Evolutionary conservation across 2,797 vertebrate genomes (phyloP), one percentile per base, ranked within the genome.

Genomic region (Babyrousa celebensis): DNA sequence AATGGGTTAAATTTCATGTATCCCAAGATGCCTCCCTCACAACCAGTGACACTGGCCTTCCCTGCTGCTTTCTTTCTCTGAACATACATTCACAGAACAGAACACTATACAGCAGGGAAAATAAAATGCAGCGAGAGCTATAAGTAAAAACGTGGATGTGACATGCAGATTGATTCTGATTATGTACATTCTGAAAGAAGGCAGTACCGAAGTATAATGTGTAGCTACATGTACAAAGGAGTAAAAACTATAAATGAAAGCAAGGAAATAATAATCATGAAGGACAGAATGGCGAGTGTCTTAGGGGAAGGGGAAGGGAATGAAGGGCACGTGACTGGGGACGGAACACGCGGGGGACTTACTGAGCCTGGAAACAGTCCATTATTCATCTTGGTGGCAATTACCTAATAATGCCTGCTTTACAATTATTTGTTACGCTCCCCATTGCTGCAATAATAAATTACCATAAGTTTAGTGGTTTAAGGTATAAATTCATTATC

Each of bases 51-150:
- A 48, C 1, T 18, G 29, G 84, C 48, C 43, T 89, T 77, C 62
- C 60, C 23, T 75, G 78, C 48, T 71, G 25, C 52, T 91, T 85
- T 54, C 36, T 54, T 56, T 74, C 75, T 90, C 94, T 79, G 56
- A 85, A 43, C 60, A 8, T 40, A 54, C 27, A 58, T 48, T 82
- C 12, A 54, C 70, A 32, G 1, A 62, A 71, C 23, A 23, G 54
- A 75, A 89, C 12, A 23, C 15, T 67, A 68, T 12, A 65, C 32
- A 54, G 6, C 17, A 32, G 12, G 20, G 36, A 83, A 92, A 62
- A 54, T 12, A 23, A 83, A 83, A 92, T 5, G 71, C 17, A 23
- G 27, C 14, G 32, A 85, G 72, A 83, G 71, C 48, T 62, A 91
- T 17, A 65, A 91, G 74, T 40, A 85, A 32, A 29, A 15, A 36